Evolutionary conservation across 1,140 invertebrate species (phyloP), one percentile per base, ranked within the genome.

Genomic region (Octopus bimaculoides): DNA sequence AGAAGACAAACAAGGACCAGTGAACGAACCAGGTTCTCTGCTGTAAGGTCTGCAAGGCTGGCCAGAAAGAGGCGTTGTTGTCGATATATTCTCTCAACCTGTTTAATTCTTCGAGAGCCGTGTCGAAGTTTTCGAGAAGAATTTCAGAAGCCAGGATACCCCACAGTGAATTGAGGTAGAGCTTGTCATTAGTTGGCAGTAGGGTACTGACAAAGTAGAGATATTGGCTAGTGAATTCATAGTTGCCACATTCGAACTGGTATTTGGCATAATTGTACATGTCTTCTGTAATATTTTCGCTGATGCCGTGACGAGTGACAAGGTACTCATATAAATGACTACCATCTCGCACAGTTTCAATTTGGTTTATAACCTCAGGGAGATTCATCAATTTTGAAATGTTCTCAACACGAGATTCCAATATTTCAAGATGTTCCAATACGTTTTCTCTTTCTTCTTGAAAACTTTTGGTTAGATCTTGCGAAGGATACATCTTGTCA

Each of bases 21-120:
- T 99, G 98, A 84, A 99, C 97, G 0, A 99, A 92, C 98, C 98
- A 99, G 4, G 98, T 99, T 71, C 98, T 92, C 89, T 99, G 98
- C 90, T 99, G 98, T n/a, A 99, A 91, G 17, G 92, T 93, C 89
- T 99, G 96, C 81, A 99, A 93, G 78, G 96, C 93, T 86, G 93
- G 94, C 9, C 92, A 92, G 87, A 88, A 87, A 5, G 86, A 14
- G 81, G 88, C 88, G 86, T 86, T 88, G 26, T 78, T 81, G 80
- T 99, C 98, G 83, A 99, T 99, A 87, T 96, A 97, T 85, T 98
- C 97, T 74, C 97, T 93, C 14, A 99, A 90, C 86, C 97, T 96
- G 75, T 96, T 98, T 81, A 99, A 92, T 91, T 99, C 97, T 88
- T 99, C 97, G 66, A 99, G 91, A 4, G 98, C 98, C 71, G 95